A percentile compares a stretch with the other conserved stretches of the same genome.
Evolutionary conservation across 2,113 vertebrate species (phyloP).

Genomic region (Chloebia gouldiae): DNA sequence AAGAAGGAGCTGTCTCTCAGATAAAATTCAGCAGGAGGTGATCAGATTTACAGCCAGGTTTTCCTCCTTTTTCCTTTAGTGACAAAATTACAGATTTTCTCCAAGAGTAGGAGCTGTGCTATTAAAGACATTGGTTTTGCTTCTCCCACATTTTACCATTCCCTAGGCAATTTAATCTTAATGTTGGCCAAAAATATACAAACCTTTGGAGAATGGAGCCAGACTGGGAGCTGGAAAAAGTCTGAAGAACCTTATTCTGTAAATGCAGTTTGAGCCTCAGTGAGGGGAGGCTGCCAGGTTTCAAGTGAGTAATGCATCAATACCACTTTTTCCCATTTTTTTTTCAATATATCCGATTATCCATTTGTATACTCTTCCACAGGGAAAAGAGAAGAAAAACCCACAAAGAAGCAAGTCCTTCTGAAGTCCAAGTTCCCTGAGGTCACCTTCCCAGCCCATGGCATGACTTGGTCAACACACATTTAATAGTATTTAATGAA

Average conservation of each 20-base stretch:
- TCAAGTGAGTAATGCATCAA: background rate
- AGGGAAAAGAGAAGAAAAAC: background rate
- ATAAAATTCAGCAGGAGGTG: background rate
- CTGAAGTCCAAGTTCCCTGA: background rate
- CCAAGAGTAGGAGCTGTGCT: background rate
- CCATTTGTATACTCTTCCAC: background rate
- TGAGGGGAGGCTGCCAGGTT: background rate
- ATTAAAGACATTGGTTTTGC: background rate
- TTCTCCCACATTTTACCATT: background rate
- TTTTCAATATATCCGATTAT: background rate
- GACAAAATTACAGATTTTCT: background rate
- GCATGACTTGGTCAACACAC: background rate
- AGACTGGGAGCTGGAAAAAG: background rate
- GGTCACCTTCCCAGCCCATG: background rate
- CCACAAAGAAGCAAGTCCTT: background rate
- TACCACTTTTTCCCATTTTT: rapidly evolving
- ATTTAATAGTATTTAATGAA: background rate
- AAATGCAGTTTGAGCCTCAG: background rate
- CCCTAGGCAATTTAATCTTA: background rate
- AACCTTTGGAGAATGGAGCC: background rate
- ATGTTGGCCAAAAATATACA: background rate
- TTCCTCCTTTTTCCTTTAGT: background rate
- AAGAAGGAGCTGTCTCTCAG: background rate
- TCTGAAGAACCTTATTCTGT: background rate
- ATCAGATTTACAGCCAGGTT: background rate